Conservation (phyloP, 2,888 invertebrate genomes). For the Zhuqinia jingwanae region DNA sequence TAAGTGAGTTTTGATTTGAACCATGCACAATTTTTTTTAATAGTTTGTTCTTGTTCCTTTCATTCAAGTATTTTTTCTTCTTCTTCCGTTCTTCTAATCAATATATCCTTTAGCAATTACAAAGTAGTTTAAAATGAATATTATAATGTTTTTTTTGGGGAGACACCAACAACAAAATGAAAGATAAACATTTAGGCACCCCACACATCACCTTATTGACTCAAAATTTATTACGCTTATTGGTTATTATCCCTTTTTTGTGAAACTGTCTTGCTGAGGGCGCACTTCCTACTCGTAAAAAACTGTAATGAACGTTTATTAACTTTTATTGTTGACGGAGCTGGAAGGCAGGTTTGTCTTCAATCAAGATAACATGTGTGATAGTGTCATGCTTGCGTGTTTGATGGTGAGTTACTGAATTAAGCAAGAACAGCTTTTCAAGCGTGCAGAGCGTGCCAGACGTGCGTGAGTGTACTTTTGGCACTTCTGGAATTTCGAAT, state of each 20-base stretch:
- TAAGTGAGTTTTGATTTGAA: not conserved
- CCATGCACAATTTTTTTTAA: not conserved
- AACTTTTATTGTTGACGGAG: conserved; percentile 10
- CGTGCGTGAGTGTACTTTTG: too few species aligned
- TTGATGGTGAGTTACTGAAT: not conserved
- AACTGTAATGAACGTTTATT: conserved; percentile 56
- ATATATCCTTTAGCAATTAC: not conserved
- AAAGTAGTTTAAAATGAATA: too few species aligned
- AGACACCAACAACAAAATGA: not conserved
- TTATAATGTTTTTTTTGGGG: too few species aligned
- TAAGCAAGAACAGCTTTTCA: too few species aligned
- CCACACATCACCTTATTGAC: not conserved
- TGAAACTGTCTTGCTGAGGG: not conserved
- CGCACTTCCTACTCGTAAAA: conserved; percentile 62
- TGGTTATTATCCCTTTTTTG: conserved; percentile 20
- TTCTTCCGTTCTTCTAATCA: conserved; percentile 19
- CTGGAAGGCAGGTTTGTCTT: conserved; percentile 52
- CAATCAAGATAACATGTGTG: not conserved
- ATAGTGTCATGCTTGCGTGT: not conserved
- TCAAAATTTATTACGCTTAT: conserved; percentile 1
- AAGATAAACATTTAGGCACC: conserved; percentile 16
- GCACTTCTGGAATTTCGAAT: too few species aligned
- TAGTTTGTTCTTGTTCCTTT: too few species aligned
- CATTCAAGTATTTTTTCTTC: not conserved
- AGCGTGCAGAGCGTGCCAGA: too few species aligned